Percentiles rank a stretch among this genome's conserved stretches.
Conservation (phyloP, 2,797 vertebrate genomes). For the Epinephelus coioides region DNA sequence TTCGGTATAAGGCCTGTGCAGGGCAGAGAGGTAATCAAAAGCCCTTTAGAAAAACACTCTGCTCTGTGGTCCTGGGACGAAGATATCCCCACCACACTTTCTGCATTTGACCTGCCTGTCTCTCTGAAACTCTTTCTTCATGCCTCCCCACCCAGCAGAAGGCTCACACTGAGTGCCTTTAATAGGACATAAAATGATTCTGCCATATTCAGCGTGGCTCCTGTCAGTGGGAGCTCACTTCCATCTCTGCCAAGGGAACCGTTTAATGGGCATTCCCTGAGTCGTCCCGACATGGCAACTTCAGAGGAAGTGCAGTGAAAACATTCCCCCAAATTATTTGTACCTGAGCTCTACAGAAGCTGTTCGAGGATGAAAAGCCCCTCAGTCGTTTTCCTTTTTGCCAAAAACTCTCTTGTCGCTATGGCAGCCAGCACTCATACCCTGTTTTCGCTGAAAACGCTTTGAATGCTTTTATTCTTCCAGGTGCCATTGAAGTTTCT, state of each 20-base stretch:
- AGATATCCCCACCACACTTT: neutral
- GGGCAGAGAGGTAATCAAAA: conserved; percentile 9
- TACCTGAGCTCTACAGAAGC: conserved; percentile 40
- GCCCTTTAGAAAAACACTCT: neutral
- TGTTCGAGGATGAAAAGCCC: conserved; percentile 46
- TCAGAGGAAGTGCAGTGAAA: conserved; percentile 33
- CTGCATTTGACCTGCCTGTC: neutral
- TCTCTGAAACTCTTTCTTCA: conserved; percentile 15
- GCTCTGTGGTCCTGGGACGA: neutral
- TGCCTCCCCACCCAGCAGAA: conserved; percentile 10
- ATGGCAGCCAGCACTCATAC: conserved; percentile 30
- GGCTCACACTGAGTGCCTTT: conserved; percentile 24
- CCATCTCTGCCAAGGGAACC: conserved; percentile 28
- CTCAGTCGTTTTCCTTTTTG: conserved; percentile 14
- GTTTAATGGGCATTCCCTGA: conserved; percentile 18
- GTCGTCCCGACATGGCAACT: conserved; percentile 20
- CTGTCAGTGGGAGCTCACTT: conserved; percentile 25
- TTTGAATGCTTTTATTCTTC: conserved; percentile 32
- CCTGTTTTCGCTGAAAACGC: conserved; percentile 23
- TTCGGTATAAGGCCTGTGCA: neutral
- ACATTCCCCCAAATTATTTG: conserved; percentile 29
- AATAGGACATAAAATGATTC: conserved; percentile 32
- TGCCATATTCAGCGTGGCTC: neutral
- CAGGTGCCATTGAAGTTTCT: conserved; percentile 7
- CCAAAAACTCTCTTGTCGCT: conserved; percentile 44